Base-by-base conservation (phyloP, 2,888 invertebrate genomes). In the Ellobium chinense region DNA sequence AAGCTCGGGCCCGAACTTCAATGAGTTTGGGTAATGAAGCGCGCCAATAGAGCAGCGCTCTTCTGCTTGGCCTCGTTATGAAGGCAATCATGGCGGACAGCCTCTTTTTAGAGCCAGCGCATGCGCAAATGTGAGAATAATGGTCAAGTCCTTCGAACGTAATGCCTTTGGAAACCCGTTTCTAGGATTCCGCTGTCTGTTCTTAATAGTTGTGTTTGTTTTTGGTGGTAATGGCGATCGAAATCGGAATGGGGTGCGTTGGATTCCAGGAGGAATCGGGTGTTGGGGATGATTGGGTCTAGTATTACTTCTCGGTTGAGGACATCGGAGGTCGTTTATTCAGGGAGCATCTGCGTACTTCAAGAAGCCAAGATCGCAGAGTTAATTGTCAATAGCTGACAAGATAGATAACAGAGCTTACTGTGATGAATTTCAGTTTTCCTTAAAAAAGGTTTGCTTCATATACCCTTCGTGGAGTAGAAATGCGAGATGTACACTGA, bases 61-160 rank as follows among this genome's bases (percentile, higher is more conserved):
- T 78, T 78, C 72, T 78, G 78, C 78, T 63, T 72, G 65, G 78
- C 65, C 78, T 78, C 78, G 72, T 78, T 78, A 78, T 72, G 72
- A 72, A 37, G 56, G 78, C 78, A 78, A 78, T 78, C 78, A 78
- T 72, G 72, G 78, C 72, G 36, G 78, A 78, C 78, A 78, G 78
- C 72, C 72, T 72, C 72, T 72, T 72, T 65, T 78, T 78, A 63
- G 56, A 78, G 65, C 63, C n/a, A 29, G 65, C 78, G 78, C 72
- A 72, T 78, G 78, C 78, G 78, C 78, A 78, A 78, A 78, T 78
- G 78, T 78, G 78, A 78, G 78, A 78, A 72, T 78, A 78, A 78
- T 78, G 65, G 78, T 70, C 21, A 56, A 36, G 56, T 39, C 65
- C 78, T 63, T 72, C 56, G 65, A 72, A 78, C 56, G 54, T 78